Evolutionary conservation across 2,113 vertebrate species (phyloP).

Genomic region (Haemorhous mexicanus): DNA sequence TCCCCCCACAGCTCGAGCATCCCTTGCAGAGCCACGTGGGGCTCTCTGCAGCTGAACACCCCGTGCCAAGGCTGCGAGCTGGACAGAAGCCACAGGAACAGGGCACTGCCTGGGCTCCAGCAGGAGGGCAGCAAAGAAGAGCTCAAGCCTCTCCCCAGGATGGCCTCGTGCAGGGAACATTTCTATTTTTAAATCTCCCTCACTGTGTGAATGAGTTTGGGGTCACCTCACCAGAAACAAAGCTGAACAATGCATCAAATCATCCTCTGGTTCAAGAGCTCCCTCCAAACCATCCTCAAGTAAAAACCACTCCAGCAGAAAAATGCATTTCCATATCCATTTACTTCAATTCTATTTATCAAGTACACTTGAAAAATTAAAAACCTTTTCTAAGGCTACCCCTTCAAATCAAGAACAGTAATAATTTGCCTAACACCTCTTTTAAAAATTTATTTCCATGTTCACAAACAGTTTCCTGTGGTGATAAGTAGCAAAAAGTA

Average conservation of each 20-base stretch:
- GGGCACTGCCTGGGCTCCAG: neutral
- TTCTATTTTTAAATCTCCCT: slow-evolving; percentile 5
- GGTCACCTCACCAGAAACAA: neutral
- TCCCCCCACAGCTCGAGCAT: neutral
- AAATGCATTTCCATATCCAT: neutral
- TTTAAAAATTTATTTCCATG: neutral
- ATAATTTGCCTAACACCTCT: neutral
- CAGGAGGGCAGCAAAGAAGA: neutral
- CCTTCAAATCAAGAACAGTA: neutral
- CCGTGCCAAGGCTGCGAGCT: neutral
- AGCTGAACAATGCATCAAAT: neutral
- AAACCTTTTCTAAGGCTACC: neutral
- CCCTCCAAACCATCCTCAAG: neutral
- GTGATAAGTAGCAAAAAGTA: neutral
- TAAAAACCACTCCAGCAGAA: neutral
- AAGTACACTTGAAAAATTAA: neutral
- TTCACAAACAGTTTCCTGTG: neutral
- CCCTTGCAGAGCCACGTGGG: neutral
- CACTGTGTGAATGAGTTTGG: neutral
- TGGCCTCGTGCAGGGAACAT: neutral
- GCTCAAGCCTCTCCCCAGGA: neutral
- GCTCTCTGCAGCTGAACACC: neutral
- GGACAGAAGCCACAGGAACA: slow-evolving; percentile 5
- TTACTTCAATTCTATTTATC: neutral
- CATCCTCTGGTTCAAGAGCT: neutral